Conservation (phyloP, 2,888 invertebrate genomes). For the Cacoxenus indagator region DNA sequence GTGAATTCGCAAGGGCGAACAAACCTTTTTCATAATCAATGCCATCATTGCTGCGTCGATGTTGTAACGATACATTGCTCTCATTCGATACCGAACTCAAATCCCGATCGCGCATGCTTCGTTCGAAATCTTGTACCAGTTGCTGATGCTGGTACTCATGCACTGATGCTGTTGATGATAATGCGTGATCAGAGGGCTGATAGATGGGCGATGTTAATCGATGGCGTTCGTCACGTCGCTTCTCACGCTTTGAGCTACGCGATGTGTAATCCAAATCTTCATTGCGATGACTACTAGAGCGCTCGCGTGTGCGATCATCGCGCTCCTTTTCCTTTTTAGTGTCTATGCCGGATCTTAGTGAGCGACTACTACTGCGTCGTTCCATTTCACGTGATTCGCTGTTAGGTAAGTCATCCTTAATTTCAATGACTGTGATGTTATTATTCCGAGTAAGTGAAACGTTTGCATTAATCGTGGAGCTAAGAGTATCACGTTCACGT, state of each 20-base stretch:
- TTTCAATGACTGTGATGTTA: conserved; percentile 40
- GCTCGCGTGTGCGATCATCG: conserved; percentile 58
- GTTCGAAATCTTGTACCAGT: conserved; percentile 52
- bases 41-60: conserved; percentile 74
- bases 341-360: conserved; percentile 61
- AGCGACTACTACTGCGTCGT: conserved; percentile 57
- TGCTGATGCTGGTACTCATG: conserved; percentile 59
- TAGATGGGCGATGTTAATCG: conserved; percentile 36
- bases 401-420: conserved; percentile 46
- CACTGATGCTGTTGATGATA: conserved; percentile 41
- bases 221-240: conserved; percentile 64
- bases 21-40: conserved; percentile 76
- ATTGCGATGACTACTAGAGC: conserved; percentile 44
- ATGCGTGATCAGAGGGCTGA: conserved; percentile 39
- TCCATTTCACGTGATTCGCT: conserved; percentile 53
- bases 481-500: background rate
- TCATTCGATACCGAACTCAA: conserved; percentile 74
- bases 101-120: conserved; percentile 76
- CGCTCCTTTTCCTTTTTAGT: conserved; percentile 62
- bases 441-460: conserved; percentile 25
- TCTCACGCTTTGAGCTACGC: conserved; percentile 61
- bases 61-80: conserved; percentile 72
- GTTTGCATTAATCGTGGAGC: background rate
- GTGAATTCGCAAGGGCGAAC: background rate
- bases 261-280: conserved; percentile 45